A percentile compares a stretch with the other conserved stretches of the same genome.
These are phyloP conservation scores for Thryonomys swinderianus DNA, from an alignment of 2,113 vertebrate genomes.

Conservation along the genomic window DNA sequence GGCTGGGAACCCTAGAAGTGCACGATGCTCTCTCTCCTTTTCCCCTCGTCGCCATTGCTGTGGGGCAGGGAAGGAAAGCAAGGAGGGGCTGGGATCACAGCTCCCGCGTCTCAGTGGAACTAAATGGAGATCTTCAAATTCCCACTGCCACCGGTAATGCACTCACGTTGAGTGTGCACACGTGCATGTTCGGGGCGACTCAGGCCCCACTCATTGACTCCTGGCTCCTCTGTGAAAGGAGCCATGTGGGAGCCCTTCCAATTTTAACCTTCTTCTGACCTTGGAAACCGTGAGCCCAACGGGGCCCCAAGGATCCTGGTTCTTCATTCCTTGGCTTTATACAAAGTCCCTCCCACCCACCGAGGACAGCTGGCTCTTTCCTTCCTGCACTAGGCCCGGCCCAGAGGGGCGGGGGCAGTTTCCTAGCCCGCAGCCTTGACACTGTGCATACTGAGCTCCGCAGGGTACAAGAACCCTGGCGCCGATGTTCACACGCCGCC, in stretches of 20 bases:
- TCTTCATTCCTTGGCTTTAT: not conserved
- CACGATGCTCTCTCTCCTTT: not conserved
- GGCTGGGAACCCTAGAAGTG: not conserved
- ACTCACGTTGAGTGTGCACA: not conserved
- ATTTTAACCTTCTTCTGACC: constrained; percentile 8
- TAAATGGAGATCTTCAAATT: not conserved
- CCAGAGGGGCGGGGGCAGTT: too few relatives aligned
- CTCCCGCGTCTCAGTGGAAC: not conserved
- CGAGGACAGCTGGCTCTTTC: not conserved
- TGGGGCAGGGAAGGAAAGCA: not conserved
- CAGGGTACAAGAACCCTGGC: not conserved
- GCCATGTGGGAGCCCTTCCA: not conserved
- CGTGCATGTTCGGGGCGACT: not conserved
- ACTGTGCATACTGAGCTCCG: not conserved
- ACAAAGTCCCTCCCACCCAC: not conserved
- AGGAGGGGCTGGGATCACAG: not conserved
- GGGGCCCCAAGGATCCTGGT: not conserved
- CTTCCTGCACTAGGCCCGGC: not conserved
- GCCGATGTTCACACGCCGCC: not conserved
- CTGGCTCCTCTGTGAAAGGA: not conserved
- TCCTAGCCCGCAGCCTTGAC: not conserved
- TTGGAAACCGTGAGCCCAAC: not conserved
- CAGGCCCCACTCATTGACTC: not conserved
- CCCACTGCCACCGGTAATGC: not conserved
- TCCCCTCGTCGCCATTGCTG: constrained; percentile 1